Evolutionary conservation across 1,140 invertebrate genomes (phyloP), one percentile per base, ranked within the genome.

Genomic region (Augochlora pura): DNA sequence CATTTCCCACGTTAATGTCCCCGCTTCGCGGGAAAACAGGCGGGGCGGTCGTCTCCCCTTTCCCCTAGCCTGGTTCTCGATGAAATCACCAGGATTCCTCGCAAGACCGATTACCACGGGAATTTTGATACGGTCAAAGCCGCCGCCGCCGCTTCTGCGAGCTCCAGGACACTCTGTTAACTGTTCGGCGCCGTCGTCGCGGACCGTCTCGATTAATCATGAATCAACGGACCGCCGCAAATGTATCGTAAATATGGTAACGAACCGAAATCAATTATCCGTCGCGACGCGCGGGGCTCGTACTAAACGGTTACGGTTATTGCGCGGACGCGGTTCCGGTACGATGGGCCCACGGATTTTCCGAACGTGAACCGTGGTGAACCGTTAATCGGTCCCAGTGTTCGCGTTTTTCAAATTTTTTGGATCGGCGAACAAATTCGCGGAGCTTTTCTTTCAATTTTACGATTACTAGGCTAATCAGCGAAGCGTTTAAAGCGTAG

Each of bases 241-340:
- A 64, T 60, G 71, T 77, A 64, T 46, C 62, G 27, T 27, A 77
- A 77, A 63, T 72, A 38, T 27, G 32, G 46, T 18, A 38, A 52
- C 46, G 46, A 71, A 27, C 23, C 16, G 46, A 77, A 71, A 71
- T 77, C 69, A 77, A 77, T 77, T 77, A 46, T 21, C 67, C 27
- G 18, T 62, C 60, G 14, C 32, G 27, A n/a, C 16, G n/a, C n/a
- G n/a, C n/a, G 7, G 18, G 21, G 21, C 8, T 5, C 18, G 32
- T 8, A 21, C 21, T 10, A 8, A 63, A 21, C 18, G 32, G 18
- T 32, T 2, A 32, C 32, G 32, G 32, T 32, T 32, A 32, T 32
- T 32, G 4, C 32, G 32, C 32, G 32, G 4, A 32, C 32, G 1
- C 32, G 32, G 4, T 32, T 32, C 32, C 4, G 32, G 32, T 32